A percentile compares a stretch with the other conserved stretches of the same genome.
These are phyloP conservation scores for Epizoanthus rinbou DNA, from an alignment of 92 coral and sea anemone species.

Conservation along the genomic window DNA sequence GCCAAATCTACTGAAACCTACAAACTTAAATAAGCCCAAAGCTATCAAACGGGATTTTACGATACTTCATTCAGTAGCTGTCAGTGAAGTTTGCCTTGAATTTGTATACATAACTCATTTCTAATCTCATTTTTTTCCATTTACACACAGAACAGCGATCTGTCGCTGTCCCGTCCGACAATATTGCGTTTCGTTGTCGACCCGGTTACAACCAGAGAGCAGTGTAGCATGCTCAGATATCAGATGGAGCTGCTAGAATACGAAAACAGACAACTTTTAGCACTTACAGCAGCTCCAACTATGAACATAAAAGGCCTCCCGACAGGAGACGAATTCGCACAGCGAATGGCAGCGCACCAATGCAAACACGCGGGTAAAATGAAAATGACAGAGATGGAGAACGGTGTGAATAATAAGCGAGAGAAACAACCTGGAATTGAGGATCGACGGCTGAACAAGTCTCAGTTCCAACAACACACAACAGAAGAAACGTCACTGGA, in stretches of 20 bases:
- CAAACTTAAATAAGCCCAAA: too few species aligned
- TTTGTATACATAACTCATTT: too few species aligned
- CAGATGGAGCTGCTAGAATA: conserved; percentile 20
- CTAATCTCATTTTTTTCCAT: too few species aligned
- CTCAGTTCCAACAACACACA: too few species aligned
- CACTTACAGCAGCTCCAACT: neutral
- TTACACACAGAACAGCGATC: neutral
- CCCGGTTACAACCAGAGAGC: conserved; percentile 11
- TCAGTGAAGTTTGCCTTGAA: too few species aligned
- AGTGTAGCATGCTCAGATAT: neutral
- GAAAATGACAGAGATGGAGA: neutral
- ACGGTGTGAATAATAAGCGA: neutral
- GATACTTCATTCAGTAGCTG: too few species aligned
- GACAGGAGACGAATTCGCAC: neutral
- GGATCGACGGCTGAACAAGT: too few species aligned
- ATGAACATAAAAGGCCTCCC: too few species aligned
- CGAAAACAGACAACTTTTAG: neutral
- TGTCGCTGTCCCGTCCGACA: neutral
- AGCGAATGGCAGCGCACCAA: neutral
- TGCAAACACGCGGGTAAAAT: neutral
- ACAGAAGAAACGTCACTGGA: too few species aligned
- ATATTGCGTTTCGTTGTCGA: neutral
- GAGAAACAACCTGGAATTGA: conserved; percentile 21
- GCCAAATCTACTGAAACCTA: too few species aligned
- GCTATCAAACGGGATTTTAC: too few species aligned